Evolutionary conservation across 2,888 invertebrate species (phyloP).

Genomic region (Chrysolina americana): DNA sequence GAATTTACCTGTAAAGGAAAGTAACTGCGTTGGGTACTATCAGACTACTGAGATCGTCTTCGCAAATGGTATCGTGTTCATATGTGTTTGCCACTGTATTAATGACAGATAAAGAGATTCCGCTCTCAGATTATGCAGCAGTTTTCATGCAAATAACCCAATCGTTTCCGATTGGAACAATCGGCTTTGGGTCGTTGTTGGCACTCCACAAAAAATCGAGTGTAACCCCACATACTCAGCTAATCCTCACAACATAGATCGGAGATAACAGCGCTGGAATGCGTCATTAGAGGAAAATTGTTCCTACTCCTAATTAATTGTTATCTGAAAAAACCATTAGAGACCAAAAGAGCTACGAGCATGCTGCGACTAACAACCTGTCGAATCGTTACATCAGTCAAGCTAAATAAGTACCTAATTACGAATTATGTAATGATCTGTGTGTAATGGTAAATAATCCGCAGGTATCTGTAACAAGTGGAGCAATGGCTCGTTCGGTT

Average conservation of each 20-base stretch:
- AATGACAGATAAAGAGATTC: constrained; percentile 2
- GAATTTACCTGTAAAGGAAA: too few species aligned
- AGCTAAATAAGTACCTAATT: constrained; percentile 59
- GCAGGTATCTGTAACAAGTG: constrained; percentile 58
- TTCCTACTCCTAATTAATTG: constrained; percentile 51
- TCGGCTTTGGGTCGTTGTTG: background rate
- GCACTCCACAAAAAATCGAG: constrained; percentile 12
- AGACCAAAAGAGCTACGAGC: constrained; percentile 46
- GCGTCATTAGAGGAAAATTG: constrained; percentile 43
- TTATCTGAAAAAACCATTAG: constrained; percentile 47
- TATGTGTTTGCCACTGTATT: background rate
- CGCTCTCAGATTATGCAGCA: background rate
- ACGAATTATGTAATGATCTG: constrained; percentile 45
- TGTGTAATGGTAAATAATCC: constrained; percentile 58
- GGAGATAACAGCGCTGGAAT: constrained; percentile 39
- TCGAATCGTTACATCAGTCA: constrained; percentile 56
- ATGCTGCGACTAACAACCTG: constrained; percentile 37
- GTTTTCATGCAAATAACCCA: constrained; percentile 4
- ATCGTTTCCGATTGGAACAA: background rate
- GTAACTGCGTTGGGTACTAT: background rate
- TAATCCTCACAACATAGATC: constrained; percentile 25
- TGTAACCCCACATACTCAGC: constrained; percentile 7
- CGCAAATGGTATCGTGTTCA: background rate
- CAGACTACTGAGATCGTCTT: background rate
- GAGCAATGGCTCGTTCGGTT: constrained; percentile 53